phyloP scores from a whole-genome alignment of 2,113 vertebrate species.

The Siniperca knerii region DNA sequence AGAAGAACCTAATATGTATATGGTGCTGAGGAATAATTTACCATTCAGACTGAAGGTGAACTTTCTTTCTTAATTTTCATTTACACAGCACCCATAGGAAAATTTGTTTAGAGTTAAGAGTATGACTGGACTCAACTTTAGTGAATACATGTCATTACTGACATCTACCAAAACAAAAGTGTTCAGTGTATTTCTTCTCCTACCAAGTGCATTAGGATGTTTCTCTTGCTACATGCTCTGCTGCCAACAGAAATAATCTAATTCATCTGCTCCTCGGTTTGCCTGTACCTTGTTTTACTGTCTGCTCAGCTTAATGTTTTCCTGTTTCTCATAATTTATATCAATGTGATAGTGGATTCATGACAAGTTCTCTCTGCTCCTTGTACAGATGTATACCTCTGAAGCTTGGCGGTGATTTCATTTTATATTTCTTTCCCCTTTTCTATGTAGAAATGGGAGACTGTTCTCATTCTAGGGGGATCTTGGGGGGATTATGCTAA shows the following conservation, averaged over 20 bases:
- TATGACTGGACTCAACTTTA: too few species aligned
- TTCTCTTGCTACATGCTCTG: background rate
- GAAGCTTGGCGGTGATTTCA: background rate
- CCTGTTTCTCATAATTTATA: constrained; percentile 25
- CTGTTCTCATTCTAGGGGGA: background rate
- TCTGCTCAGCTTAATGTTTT: constrained; percentile 29
- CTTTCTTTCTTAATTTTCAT: too few species aligned
- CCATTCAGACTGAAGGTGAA: too few species aligned
- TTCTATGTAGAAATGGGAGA: background rate
- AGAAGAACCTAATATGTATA: background rate
- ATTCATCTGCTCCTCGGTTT: background rate
- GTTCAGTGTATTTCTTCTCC: background rate
- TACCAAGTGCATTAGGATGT: background rate
- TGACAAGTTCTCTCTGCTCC: background rate
- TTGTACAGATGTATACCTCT: background rate
- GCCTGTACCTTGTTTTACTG: constrained; percentile 5
- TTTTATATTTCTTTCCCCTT: background rate
- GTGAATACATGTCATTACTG: too few species aligned
- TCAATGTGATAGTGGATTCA: background rate
- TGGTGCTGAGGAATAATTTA: background rate
- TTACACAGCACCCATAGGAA: too few species aligned
- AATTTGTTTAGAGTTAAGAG: too few species aligned
- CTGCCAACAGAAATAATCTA: constrained; percentile 37
- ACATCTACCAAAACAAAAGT: constrained; percentile 2
- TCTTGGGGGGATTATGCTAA: too few species aligned